Evolutionary conservation across 2,113 vertebrate species (phyloP), one percentile per base, ranked within the genome.

Genomic region (Gymnocephalus cernua): DNA sequence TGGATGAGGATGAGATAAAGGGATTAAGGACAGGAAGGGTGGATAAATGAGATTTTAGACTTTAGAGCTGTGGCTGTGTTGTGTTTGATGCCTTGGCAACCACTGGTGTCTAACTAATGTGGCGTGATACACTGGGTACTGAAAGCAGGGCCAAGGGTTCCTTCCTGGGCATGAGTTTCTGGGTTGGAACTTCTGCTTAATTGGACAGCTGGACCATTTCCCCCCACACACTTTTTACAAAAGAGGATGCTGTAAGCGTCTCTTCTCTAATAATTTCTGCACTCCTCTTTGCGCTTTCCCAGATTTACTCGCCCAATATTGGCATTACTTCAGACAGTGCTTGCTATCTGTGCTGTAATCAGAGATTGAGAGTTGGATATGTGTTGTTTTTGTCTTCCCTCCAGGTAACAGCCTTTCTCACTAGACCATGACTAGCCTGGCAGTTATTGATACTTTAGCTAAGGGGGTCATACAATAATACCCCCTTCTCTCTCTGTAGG

Each of bases 71-170:
- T 76, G 64, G 67, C 80, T 82, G 69, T 82, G 80, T 85, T 83
- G 79, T 79, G 63, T 82, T 82, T 87, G 84, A 86, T 84, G 85
- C 78, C 73, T 86, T 91, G 93, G 93, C 93, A 91, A 89, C 93
- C 91, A 93, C 92, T 90, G 93, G 91, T 94, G 94, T 91, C 93
- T 88, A 90, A 89, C 92, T 95, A 95, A 96, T 91, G 92, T 94
- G 93, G 84, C 93, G 91, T 95, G 94, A 91, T 88, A 56, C 85
- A 82, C 82, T 80, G 89, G 92, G 92, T 92, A 93, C 82, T 80
- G 81, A 82, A 80, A 80, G 74, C 84, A 64, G 61, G 88, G 87
- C 89, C 87, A 90, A 85, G 68, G 83, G 88, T 83, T 92, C 76
- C 74, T 88, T 89, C 85, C 86, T 88, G 83, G 87, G 76, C 87